These are phyloP conservation scores for Crambe crambe DNA, from an alignment of 37 sponge, comb jelly and placozoan genomes.

Conservation along the genomic window DNA sequence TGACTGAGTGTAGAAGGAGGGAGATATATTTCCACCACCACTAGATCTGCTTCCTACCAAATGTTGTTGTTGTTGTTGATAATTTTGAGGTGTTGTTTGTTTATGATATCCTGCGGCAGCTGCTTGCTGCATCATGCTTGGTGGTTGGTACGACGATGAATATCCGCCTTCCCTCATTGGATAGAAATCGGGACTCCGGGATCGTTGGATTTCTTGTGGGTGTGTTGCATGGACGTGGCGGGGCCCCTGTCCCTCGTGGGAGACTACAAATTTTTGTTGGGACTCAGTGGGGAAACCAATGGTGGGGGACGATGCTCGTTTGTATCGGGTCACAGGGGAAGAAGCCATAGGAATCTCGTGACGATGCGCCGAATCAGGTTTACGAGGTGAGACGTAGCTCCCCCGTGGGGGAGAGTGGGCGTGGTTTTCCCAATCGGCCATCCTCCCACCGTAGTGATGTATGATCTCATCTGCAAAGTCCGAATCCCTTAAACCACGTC, in stretches of 20 bases:
- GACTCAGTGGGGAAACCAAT: neutral
- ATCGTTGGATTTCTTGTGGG: neutral
- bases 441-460: constrained; percentile 12
- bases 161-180: neutral
- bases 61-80: neutral
- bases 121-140: neutral
- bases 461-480: constrained; percentile 41
- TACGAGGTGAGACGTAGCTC: neutral
- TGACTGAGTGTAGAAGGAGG: neutral
- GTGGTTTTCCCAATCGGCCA: neutral
- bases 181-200: neutral
- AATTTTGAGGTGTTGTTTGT: neutral
- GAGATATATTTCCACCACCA: neutral
- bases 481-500: constrained; percentile 18
- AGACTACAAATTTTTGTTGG: neutral
- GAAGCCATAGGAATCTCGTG: neutral
- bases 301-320: constrained; percentile 26
- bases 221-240: neutral
- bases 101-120: neutral
- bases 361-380: neutral
- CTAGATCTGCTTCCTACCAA: neutral
- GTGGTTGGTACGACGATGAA: neutral
- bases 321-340: constrained; percentile 15
- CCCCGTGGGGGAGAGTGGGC: neutral
- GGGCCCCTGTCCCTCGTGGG: neutral